Evolutionary conservation across 2,113 vertebrate genomes (phyloP).

Genomic region (Bubo blakistoni): DNA sequence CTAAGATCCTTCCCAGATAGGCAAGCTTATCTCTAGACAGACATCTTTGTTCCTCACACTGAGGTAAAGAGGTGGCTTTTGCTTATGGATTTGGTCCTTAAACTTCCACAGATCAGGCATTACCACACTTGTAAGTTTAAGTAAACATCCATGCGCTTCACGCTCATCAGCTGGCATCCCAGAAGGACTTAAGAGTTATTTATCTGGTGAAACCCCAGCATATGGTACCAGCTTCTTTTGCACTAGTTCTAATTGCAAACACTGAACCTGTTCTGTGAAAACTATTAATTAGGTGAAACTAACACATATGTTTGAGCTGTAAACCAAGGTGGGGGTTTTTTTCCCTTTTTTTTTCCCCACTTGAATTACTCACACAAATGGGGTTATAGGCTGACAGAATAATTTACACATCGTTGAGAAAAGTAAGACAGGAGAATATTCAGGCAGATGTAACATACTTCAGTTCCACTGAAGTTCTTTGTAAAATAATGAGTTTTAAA

Average conservation of each 20-base stretch:
- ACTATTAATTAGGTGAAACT: not conserved
- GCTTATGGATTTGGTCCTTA: not conserved
- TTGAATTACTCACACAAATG: not conserved
- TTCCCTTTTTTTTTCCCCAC: too few relatives aligned
- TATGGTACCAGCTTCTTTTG: not conserved
- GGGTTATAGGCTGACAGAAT: not conserved
- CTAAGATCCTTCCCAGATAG: not conserved
- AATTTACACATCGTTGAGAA: not conserved
- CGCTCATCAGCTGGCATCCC: conserved; percentile 17
- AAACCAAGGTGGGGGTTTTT: not conserved
- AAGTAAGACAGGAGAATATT: not conserved
- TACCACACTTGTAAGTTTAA: not conserved
- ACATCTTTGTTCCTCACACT: not conserved
- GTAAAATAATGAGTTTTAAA: conserved; percentile 13
- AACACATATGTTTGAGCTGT: not conserved
- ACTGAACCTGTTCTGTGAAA: not conserved
- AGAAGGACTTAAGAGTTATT: conserved; percentile 17
- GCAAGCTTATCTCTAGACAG: not conserved
- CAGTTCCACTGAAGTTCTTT: not conserved
- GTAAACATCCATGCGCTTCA: not conserved
- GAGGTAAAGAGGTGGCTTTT: not conserved
- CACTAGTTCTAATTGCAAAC: not conserved
- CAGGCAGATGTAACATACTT: not conserved
- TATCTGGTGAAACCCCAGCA: conserved; percentile 11
- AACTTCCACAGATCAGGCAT: not conserved